Percentiles rank a stretch among this genome's conserved stretches.
Evolutionary conservation across 1,140 invertebrate genomes (phyloP).

Genomic region (Bactericera cockerelli): DNA sequence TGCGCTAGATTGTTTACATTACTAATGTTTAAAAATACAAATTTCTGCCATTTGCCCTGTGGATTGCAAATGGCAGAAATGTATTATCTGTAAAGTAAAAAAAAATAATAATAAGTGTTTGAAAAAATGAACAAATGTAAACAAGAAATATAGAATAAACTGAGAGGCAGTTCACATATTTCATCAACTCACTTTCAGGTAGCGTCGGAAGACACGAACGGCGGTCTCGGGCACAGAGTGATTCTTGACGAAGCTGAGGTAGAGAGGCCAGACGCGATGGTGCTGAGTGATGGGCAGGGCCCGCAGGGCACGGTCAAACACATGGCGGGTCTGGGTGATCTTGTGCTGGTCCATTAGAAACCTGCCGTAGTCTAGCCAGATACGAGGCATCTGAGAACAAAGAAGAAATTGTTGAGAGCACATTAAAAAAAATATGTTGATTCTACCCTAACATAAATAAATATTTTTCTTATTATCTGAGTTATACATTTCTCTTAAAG

Average conservation of each 20-base stretch:
- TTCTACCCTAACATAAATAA: no score
- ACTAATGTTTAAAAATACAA: no score
- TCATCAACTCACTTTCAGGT: conserved; percentile 60
- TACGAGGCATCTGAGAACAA: conserved; percentile 70
- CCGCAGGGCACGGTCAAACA: conserved; percentile 83
- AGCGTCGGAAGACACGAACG: conserved; percentile 82
- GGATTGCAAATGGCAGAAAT: no score
- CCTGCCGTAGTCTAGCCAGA: conserved; percentile 95
- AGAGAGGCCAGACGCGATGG: conserved; percentile 91
- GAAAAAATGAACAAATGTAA: no score
- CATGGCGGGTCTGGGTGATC: conserved; percentile 76
- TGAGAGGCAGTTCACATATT: background rate
- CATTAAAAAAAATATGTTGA: no score
- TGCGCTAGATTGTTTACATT: no score
- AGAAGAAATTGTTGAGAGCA: conserved; percentile 4
- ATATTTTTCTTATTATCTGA: no score
- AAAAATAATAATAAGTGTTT: no score
- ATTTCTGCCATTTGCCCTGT: no score
- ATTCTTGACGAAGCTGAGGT: conserved; percentile 79
- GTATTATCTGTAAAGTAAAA: no score
- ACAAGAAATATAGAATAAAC: no score
- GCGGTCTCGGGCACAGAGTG: conserved; percentile 92
- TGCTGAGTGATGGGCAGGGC: conserved; percentile 97
- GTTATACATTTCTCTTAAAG: no score
- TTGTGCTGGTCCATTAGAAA: conserved; percentile 80